Evolutionary conservation across 2,888 invertebrate genomes (phyloP).

Genomic region (Epiperipatus broadwayi): DNA sequence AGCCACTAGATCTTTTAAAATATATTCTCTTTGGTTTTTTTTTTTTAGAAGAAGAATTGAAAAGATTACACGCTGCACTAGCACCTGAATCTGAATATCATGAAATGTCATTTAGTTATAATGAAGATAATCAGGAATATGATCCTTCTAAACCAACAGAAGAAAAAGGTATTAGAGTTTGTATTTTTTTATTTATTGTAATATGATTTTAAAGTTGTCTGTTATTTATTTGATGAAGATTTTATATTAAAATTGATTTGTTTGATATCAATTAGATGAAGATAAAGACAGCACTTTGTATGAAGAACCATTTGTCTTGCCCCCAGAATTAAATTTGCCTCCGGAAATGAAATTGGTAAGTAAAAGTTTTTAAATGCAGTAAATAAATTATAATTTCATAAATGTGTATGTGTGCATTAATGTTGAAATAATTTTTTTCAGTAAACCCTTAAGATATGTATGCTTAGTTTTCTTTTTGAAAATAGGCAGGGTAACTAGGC

Average conservation of each 20-base stretch:
- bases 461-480: too few relatives aligned
- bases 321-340: constrained; percentile 53
- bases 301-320: constrained; percentile 49
- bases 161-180: constrained; percentile 14
- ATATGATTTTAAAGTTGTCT: too few relatives aligned
- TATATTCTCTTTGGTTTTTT: not conserved
- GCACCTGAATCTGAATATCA: constrained; percentile 26
- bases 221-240: too few relatives aligned
- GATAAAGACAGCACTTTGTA: too few relatives aligned
- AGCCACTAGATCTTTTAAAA: not conserved
- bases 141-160: constrained; percentile 11
- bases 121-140: constrained; percentile 19
- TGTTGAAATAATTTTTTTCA: too few relatives aligned
- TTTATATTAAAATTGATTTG: constrained; percentile 5
- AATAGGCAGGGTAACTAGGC: too few relatives aligned
- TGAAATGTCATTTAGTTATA: constrained; percentile 32
- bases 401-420: too few relatives aligned
- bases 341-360: constrained; percentile 38
- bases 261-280: constrained; percentile 33
- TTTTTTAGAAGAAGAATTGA: constrained; percentile 68
- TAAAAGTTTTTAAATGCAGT: constrained; percentile 20
- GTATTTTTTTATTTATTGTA: too few relatives aligned
- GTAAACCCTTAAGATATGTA: too few relatives aligned
- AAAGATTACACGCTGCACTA: constrained; percentile 51
- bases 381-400: too few relatives aligned